Evolutionary conservation across 2,888 invertebrate species (phyloP), one percentile per base, ranked within the genome.

Genomic region (Hirtodrosophila cameraria): DNA sequence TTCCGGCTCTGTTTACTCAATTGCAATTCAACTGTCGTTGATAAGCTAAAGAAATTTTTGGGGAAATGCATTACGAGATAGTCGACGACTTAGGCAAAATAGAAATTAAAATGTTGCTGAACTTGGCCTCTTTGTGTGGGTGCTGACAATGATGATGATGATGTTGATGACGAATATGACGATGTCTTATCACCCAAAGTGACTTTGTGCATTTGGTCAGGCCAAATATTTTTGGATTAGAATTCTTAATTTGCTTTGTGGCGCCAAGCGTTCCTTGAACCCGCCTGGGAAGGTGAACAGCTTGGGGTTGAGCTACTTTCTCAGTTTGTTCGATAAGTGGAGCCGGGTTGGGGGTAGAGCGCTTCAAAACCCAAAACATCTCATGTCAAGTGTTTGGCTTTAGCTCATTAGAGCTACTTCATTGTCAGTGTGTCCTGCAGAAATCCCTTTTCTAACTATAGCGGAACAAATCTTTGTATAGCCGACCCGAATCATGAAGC

Each of bases 1-100:
- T 83, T 83, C 82, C 82, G 82, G 85, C 63, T 63, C 28, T 77
- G 65, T 84, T 84, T 74, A 77, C 78, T 66, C 78, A 81, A 82
- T 84, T 82, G 86, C 78, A 84, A 73, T 68, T 64, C 60, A 46
- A 58, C 52, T 54, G 42, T 28, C 25, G 45, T 55, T 59, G 84
- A 86, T 83, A 86, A 83, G 70, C 27, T 18, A 12, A 50, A 60
- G 53, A 59, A 66, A 77, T 60, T 43, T 36, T 36, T 9, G 35
- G 27, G 28, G 42, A 58, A 66, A 69, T 69, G 71, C 68, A 79
- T 86, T 81, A 46, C 48, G 23, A 36, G 64, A 72, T 72, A 55
- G 65, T 39, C 41, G 30, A 20, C 45, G 64, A 54, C 53, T 55
- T 58, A 43, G 49, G 20, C 41, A 13, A 64, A 46, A 36, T 25